A percentile compares a stretch with the other conserved stretches of the same genome.
phyloP scores from a whole-genome alignment of 1,140 invertebrate species.

The Conopomorpha cramerella region DNA sequence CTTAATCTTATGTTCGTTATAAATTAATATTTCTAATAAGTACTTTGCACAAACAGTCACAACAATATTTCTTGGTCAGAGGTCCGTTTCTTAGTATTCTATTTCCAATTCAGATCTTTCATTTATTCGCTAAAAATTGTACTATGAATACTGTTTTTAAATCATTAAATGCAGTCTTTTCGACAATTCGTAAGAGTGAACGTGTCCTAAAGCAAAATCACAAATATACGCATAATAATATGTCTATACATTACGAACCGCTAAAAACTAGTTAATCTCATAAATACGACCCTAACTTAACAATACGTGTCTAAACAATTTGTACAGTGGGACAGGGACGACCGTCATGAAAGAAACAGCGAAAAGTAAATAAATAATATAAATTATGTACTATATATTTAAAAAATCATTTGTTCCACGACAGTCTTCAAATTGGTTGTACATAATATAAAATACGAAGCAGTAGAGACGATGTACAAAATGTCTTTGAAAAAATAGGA shows the following conservation, averaged over 20 bases:
- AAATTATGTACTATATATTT: conserved; percentile 39
- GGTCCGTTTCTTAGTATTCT: not conserved
- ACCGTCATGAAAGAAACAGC: conserved; percentile 33
- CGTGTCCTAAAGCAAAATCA: conserved; percentile 49
- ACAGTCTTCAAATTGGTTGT: conserved; percentile 43
- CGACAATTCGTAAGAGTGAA: conserved; percentile 25
- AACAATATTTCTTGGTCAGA: conserved; percentile 25
- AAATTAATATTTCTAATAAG: conserved; percentile 60
- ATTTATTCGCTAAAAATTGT: conserved; percentile 2
- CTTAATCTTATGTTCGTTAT: conserved; percentile 41
- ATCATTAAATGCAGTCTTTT: conserved; percentile 55
- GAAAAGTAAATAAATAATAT: conserved; percentile 55
- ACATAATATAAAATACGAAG: conserved; percentile 26
- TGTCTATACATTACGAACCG: too few relatives aligned
- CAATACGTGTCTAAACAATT: conserved; percentile 47
- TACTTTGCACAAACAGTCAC: conserved; percentile 57
- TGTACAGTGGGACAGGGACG: conserved; percentile 46
- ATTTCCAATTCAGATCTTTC: conserved; percentile 1
- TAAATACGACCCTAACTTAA: conserved; percentile 50
- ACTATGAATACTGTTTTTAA: conserved; percentile 18
- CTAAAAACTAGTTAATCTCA: too few relatives aligned
- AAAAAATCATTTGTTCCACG: too few relatives aligned
- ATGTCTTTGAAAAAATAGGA: conserved; percentile 44
- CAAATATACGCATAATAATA: conserved; percentile 34
- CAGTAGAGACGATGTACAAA: conserved; percentile 23